A percentile compares a stretch with the other conserved stretches of the same genome.
Evolutionary conservation across 2,888 invertebrate genomes (phyloP).

Genomic region (Linyphia triangularis): DNA sequence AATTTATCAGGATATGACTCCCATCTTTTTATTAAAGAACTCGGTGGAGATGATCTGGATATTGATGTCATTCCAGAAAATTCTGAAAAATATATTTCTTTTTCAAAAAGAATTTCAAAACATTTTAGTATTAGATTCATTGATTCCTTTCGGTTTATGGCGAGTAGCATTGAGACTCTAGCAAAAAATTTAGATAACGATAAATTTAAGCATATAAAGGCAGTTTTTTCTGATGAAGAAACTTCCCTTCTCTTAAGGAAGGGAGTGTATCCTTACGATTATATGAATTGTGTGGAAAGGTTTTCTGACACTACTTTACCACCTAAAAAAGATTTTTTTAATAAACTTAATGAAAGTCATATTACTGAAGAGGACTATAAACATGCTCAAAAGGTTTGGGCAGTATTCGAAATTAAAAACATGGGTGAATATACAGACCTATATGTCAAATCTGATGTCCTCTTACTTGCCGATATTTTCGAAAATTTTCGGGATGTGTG

Average conservation of each 20-base stretch:
- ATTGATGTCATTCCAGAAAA: slow-evolving; percentile 76
- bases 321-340: neutral
- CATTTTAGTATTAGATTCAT: slow-evolving; percentile 75
- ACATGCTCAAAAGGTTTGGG: neutral
- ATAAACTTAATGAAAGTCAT: neutral
- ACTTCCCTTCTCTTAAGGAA: slow-evolving; percentile 75
- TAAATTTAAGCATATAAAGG: neutral
- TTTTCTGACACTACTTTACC: neutral
- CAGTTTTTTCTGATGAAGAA: neutral
- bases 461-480: slow-evolving; percentile 78
- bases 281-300: neutral
- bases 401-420: neutral
- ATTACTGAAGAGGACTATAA: neutral
- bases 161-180: slow-evolving; percentile 64
- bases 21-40: slow-evolving; percentile 58
- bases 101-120: slow-evolving; percentile 17
- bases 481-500: slow-evolving; percentile 78
- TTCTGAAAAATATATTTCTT: slow-evolving; percentile 76
- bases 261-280: slow-evolving; percentile 31
- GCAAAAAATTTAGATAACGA: slow-evolving; percentile 71
- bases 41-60: slow-evolving; percentile 2
- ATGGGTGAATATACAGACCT: neutral
- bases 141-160: slow-evolving; percentile 76
- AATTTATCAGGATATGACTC: slow-evolving; percentile 55
- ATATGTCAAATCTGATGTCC: neutral